Conservation (phyloP, 2,888 invertebrate genomes). For the Hoplodrina ambigua region DNA sequence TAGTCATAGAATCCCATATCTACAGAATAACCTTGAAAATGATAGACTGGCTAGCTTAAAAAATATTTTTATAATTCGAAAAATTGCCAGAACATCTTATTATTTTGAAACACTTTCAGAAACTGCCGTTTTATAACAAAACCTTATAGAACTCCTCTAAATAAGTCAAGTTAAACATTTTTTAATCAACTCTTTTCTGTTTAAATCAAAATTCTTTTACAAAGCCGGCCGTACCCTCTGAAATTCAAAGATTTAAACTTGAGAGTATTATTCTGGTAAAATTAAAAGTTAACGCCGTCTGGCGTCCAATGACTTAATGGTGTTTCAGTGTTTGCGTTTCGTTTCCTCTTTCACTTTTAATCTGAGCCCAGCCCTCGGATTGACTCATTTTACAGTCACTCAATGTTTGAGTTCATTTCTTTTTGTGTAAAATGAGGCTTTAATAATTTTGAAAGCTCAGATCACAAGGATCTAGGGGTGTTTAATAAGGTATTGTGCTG, state of each 20-base stretch:
- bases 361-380: constrained; percentile 69
- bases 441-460: constrained; percentile 62
- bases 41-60: too few relatives aligned
- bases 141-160: constrained; percentile 28
- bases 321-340: constrained; percentile 85
- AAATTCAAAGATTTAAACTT: constrained; percentile 68
- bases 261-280: constrained; percentile 75
- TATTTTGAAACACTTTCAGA: neutral
- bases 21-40: too few relatives aligned
- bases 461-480: constrained; percentile 47
- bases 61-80: neutral
- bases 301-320: constrained; percentile 83
- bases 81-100: neutral
- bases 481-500: constrained; percentile 52
- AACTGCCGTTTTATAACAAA: constrained; percentile 9
- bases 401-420: constrained; percentile 63
- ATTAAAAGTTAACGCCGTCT: constrained; percentile 78
- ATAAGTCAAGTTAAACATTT: constrained; percentile 53
- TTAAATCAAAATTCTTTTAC: constrained; percentile 58
- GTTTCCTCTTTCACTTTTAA: constrained; percentile 82
- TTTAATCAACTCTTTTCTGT: constrained; percentile 59
- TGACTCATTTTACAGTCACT: constrained; percentile 68
- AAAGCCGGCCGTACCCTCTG: constrained; percentile 52
- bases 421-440: constrained; percentile 65
- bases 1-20: too few relatives aligned